Conservation (phyloP, 2,113 vertebrate genomes). For the Columbina picui region DNA sequence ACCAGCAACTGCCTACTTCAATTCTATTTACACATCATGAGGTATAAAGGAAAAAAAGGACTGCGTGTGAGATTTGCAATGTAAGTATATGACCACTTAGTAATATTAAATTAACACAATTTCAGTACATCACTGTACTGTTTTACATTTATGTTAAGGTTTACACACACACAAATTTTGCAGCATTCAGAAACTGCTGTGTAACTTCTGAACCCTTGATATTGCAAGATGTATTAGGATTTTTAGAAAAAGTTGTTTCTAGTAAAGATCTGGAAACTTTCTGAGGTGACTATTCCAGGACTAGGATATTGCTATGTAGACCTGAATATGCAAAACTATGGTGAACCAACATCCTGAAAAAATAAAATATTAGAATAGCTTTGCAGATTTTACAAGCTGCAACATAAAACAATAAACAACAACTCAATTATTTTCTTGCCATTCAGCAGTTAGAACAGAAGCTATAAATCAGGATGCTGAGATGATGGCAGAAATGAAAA, state of each 20-base stretch:
- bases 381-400: not conserved
- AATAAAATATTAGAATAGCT: not conserved
- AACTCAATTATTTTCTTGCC: fast-evolving
- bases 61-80: not conserved
- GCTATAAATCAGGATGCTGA: not conserved
- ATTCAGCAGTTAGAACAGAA: not conserved
- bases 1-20: not conserved
- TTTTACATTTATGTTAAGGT: not conserved
- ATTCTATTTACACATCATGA: not conserved
- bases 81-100: not conserved
- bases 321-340: not conserved
- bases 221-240: fast-evolving
- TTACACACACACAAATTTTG: not conserved
- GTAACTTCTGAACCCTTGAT: not conserved
- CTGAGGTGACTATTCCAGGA: not conserved
- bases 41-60: not conserved
- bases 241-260: not conserved
- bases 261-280: not conserved
- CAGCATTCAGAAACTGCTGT: not conserved
- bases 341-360: not conserved
- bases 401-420: not conserved
- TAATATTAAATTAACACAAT: not conserved
- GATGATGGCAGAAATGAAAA: not conserved
- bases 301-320: not conserved
- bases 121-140: not conserved